Evolutionary conservation across 2,113 vertebrate genomes (phyloP).

Genomic region (Artemisiospiza belli): DNA sequence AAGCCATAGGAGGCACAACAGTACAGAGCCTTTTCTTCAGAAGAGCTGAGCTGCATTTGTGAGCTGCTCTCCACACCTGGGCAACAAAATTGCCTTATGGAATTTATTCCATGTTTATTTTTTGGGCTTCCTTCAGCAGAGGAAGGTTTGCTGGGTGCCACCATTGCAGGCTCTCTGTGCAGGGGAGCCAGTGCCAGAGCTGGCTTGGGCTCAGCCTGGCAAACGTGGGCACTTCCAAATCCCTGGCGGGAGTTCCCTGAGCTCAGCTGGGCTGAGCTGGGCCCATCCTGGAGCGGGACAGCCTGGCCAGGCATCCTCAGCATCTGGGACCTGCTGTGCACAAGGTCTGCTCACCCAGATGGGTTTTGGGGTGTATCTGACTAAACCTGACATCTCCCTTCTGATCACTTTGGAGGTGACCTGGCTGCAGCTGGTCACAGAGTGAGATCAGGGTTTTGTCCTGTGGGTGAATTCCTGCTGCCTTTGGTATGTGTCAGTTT

Average conservation of each 20-base stretch:
- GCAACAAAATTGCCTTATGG: not conserved
- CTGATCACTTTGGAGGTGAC: not conserved
- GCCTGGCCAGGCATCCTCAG: not conserved
- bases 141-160: not conserved
- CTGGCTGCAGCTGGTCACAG: not conserved
- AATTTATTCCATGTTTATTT: not conserved
- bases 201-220: not conserved
- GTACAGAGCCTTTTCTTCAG: not conserved
- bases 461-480: not conserved
- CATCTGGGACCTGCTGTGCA: not conserved
- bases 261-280: not conserved
- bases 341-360: not conserved
- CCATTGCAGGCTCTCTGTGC: not conserved
- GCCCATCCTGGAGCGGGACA: accelerated
- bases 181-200: not conserved
- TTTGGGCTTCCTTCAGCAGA: not conserved
- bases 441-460: not conserved
- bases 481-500: accelerated
- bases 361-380: not conserved
- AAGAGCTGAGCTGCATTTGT: not conserved
- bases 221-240: not conserved
- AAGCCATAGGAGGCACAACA: not conserved
- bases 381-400: not conserved
- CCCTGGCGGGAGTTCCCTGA: accelerated
- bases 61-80: not conserved